Conservation (phyloP, 2,797 vertebrate species). For the Liparis tanakae region DNA sequence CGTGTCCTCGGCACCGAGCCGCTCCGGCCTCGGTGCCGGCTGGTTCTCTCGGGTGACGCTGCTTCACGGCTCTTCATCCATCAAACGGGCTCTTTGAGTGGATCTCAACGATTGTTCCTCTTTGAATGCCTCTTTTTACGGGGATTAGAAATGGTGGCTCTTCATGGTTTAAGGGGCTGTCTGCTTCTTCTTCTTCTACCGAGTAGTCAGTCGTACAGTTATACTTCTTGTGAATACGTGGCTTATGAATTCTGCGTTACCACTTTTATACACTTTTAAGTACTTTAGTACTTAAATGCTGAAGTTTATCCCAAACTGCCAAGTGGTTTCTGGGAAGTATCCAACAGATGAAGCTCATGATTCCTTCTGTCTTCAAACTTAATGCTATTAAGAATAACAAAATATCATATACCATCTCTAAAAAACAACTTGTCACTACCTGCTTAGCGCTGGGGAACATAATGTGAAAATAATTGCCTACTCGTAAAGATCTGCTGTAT, state of each 20-base stretch:
- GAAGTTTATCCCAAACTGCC: neutral
- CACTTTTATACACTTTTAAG: slow-evolving; percentile 2
- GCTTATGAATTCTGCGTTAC: slow-evolving; percentile 17
- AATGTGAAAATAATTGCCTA: neutral
- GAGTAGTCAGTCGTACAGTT: neutral
- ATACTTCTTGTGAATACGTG: slow-evolving; percentile 17
- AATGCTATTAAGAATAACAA: neutral
- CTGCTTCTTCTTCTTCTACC: neutral
- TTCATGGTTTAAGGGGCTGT: slow-evolving; percentile 12
- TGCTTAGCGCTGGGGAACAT: neutral
- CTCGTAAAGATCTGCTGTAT: neutral
- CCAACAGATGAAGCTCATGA: neutral
- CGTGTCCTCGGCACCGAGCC: neutral
- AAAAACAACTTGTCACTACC: neutral
- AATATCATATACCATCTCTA: neutral
- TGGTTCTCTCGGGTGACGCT: slow-evolving; percentile 42
- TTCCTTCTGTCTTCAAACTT: neutral
- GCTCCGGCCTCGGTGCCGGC: slow-evolving; percentile 41
- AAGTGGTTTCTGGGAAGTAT: neutral
- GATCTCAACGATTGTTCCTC: slow-evolving; percentile 35
- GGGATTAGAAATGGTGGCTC: slow-evolving; percentile 40
- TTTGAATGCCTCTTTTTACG: slow-evolving; percentile 34
- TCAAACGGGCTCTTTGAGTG: slow-evolving; percentile 39
- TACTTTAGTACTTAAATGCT: neutral
- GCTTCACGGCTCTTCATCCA: slow-evolving; percentile 30